Percentiles rank a stretch among this genome's conserved stretches.
Evolutionary conservation across 2,113 vertebrate species (phyloP).

Genomic region (Ceyx cyanopectus): DNA sequence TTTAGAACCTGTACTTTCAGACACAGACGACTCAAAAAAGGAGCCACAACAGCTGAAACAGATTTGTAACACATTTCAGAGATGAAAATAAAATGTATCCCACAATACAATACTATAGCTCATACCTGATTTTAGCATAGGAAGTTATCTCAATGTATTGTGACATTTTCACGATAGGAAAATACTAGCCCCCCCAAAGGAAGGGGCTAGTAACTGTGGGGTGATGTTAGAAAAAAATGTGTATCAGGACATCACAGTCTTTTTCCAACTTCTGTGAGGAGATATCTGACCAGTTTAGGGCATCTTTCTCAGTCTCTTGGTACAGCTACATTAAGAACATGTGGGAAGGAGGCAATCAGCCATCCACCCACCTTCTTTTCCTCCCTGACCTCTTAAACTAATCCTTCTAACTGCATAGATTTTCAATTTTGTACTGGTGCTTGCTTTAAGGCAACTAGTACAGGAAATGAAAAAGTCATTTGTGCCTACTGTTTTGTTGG

Average conservation of each 20-base stretch:
- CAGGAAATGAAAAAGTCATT: neutral
- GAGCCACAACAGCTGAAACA: neutral
- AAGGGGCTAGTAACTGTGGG: neutral
- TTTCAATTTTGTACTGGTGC: neutral
- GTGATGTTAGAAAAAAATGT: neutral
- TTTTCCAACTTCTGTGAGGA: neutral
- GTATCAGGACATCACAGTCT: neutral
- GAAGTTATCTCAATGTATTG: neutral
- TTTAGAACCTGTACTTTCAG: constrained; percentile 37
- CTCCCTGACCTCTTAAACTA: neutral
- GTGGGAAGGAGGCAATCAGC: neutral
- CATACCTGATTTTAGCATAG: neutral
- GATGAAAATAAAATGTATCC: constrained; percentile 17
- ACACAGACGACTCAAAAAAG: neutral
- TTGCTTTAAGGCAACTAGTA: neutral
- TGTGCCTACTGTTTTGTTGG: neutral
- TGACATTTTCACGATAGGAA: neutral
- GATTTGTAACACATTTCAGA: constrained; percentile 20
- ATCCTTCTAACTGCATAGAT: neutral
- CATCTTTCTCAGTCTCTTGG: neutral
- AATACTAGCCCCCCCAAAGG: neutral
- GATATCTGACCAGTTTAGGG: neutral
- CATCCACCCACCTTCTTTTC: neutral
- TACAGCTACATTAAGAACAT: neutral
- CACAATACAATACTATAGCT: neutral